A percentile compares a stretch with the other conserved stretches of the same genome.
These are phyloP conservation scores for Toxotes chatareus DNA, from an alignment of 2,113 vertebrate species.

Conservation along the genomic window DNA sequence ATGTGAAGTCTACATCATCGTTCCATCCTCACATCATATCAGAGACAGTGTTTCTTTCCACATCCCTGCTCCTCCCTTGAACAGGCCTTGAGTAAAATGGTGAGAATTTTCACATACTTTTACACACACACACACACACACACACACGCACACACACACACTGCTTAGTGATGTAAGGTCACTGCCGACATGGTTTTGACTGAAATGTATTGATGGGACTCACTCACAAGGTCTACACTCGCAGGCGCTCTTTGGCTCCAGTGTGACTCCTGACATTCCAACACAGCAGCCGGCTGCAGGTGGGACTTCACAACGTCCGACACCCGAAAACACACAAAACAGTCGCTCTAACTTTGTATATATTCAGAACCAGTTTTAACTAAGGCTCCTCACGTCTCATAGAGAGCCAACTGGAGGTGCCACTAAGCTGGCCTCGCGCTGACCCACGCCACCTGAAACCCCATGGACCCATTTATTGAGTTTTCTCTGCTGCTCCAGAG, in stretches of 20 bases:
- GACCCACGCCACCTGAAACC: no score
- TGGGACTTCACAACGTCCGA: neutral
- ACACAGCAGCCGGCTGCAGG: neutral
- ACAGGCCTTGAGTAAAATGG: slow-evolving; percentile 59
- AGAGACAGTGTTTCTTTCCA: slow-evolving; percentile 56
- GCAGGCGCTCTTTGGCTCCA: neutral
- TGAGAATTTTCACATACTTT: slow-evolving; percentile 63
- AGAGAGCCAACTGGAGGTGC: no score
- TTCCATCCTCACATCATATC: slow-evolving; percentile 59
- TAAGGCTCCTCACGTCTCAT: no score
- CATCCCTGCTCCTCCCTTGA: slow-evolving; percentile 33
- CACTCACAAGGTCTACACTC: slow-evolving; percentile 47
- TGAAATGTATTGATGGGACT: slow-evolving; percentile 41
- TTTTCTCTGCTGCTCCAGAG: no score
- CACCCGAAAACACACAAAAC: neutral
- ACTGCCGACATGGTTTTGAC: slow-evolving; percentile 42
- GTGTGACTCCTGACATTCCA: neutral
- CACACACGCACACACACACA: neutral
- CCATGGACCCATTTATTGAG: no score
- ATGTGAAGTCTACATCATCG: slow-evolving; percentile 54
- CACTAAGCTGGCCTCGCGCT: no score
- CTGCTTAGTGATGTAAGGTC: slow-evolving; percentile 32
- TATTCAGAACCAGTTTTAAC: neutral
- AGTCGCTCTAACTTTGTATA: neutral
- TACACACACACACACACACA: slow-evolving; percentile 8